A percentile compares a stretch with the other conserved stretches of the same genome.
phyloP scores from a whole-genome alignment of 2,888 invertebrate species.

The Dasypogon diadema region DNA sequence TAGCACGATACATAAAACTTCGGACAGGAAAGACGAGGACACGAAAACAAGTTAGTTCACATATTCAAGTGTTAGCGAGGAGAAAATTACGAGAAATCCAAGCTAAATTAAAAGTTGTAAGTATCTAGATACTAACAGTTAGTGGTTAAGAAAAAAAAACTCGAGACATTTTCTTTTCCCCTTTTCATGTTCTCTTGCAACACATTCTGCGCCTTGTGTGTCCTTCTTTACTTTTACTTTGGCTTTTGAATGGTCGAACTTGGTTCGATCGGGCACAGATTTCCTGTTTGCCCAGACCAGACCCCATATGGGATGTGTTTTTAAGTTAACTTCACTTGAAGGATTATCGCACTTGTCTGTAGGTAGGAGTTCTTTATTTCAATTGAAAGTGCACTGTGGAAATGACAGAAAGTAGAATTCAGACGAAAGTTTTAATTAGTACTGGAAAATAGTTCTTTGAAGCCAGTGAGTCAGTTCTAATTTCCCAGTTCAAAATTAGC shows the following conservation, averaged over 20 bases:
- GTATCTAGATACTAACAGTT: slow-evolving; percentile 65
- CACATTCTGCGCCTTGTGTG: slow-evolving; percentile 27
- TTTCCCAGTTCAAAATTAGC: slow-evolving; percentile 18
- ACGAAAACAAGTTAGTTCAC: slow-evolving; percentile 99
- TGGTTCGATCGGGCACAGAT: slow-evolving; percentile 4
- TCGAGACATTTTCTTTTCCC: slow-evolving; percentile 43
- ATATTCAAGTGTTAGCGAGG: slow-evolving; percentile 99
- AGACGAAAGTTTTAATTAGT: slow-evolving; percentile 29
- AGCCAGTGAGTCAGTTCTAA: slow-evolving; percentile 17
- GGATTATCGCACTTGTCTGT: slow-evolving; percentile 31
- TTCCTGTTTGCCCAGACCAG: background rate
- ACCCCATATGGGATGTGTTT: slow-evolving; percentile 27
- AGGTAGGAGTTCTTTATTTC: slow-evolving; percentile 20
- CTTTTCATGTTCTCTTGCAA: slow-evolving; percentile 34
- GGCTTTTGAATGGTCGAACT: slow-evolving; percentile 16
- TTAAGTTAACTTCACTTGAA: slow-evolving; percentile 35
- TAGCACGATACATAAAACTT: slow-evolving; percentile 99
- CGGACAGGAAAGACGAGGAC: slow-evolving; percentile 99
- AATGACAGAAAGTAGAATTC: slow-evolving; percentile 22
- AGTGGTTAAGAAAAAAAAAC: slow-evolving; percentile 22
- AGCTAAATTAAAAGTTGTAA: slow-evolving; percentile 97
- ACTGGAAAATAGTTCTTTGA: slow-evolving; percentile 15
- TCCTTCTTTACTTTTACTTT: slow-evolving; percentile 48
- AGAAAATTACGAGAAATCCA: slow-evolving; percentile 98
- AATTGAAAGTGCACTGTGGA: slow-evolving; percentile 26